Evolutionary conservation across 2,113 vertebrate genomes (phyloP).

Genomic region (Prinia subflava): DNA sequence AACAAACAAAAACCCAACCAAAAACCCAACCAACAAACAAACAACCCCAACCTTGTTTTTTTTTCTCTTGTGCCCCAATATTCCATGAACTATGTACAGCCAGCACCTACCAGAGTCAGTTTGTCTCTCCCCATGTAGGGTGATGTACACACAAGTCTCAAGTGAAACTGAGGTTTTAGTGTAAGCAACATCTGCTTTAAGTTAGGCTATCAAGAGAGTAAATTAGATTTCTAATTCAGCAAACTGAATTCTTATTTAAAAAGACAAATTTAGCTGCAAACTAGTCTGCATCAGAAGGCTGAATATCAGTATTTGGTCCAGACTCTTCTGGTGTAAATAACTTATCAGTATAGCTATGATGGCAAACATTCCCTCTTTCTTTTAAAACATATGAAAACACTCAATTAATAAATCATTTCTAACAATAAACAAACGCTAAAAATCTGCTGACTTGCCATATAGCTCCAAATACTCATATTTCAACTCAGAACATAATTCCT

Average conservation of each 20-base stretch:
- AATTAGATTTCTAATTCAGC: not conserved
- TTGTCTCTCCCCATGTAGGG: not conserved
- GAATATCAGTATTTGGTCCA: conserved; percentile 8
- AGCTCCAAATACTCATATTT: not conserved
- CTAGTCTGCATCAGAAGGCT: not conserved
- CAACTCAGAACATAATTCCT: not conserved
- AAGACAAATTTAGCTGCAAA: not conserved
- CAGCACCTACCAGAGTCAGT: not conserved
- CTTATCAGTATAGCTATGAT: not conserved
- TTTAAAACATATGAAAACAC: not conserved
- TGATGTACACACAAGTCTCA: not conserved
- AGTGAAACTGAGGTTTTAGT: not conserved
- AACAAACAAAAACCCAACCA: not conserved
- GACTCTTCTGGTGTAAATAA: not conserved
- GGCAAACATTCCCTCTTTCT: not conserved
- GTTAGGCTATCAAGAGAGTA: not conserved
- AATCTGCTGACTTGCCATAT: not conserved
- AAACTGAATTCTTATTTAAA: not conserved
- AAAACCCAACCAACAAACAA: too few relatives aligned
- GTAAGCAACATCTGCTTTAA: not conserved
- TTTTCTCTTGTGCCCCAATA: not conserved
- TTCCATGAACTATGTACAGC: not conserved
- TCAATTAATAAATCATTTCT: not conserved
- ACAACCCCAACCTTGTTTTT: not conserved
- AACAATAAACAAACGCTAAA: not conserved